Evolutionary conservation across 1,140 invertebrate species (phyloP).

Genomic region (Danaus plexippus): DNA sequence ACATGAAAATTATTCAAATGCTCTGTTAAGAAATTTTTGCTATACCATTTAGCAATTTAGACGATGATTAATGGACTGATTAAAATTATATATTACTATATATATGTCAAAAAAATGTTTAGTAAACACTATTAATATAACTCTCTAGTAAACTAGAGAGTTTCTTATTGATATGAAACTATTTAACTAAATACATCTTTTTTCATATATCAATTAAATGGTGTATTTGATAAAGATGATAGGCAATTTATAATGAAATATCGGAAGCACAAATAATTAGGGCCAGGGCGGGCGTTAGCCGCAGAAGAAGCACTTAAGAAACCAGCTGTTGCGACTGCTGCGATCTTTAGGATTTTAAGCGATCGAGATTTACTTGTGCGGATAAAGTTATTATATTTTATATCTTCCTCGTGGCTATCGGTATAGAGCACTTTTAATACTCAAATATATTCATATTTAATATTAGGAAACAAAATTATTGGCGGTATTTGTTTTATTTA

Average conservation of each 20-base stretch:
- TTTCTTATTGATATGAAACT: no score
- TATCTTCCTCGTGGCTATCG: no score
- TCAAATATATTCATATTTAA: neutral
- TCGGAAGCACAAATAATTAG: slow-evolving; percentile 46
- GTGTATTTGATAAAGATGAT: slow-evolving; percentile 18
- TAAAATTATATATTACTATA: no score
- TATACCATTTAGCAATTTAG: neutral
- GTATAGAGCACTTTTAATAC: neutral
- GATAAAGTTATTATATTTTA: no score
- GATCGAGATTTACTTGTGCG: neutral
- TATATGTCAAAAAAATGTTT: no score
- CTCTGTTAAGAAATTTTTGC: slow-evolving; percentile 10
- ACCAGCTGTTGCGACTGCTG: slow-evolving; percentile 41
- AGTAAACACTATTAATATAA: no score
- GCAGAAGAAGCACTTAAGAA: slow-evolving; percentile 45
- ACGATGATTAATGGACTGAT: no score
- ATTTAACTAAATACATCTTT: no score
- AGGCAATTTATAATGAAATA: slow-evolving; percentile 41
- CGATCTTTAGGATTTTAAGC: slow-evolving; percentile 21
- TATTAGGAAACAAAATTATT: no score
- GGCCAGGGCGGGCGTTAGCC: slow-evolving; percentile 29
- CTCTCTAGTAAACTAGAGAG: no score
- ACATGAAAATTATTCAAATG: slow-evolving; percentile 24
- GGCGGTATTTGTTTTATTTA: no score
- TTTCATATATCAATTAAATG: neutral